Base-by-base conservation (phyloP, 2,113 vertebrate species). In the Gadus chalcogrammus region DNA sequence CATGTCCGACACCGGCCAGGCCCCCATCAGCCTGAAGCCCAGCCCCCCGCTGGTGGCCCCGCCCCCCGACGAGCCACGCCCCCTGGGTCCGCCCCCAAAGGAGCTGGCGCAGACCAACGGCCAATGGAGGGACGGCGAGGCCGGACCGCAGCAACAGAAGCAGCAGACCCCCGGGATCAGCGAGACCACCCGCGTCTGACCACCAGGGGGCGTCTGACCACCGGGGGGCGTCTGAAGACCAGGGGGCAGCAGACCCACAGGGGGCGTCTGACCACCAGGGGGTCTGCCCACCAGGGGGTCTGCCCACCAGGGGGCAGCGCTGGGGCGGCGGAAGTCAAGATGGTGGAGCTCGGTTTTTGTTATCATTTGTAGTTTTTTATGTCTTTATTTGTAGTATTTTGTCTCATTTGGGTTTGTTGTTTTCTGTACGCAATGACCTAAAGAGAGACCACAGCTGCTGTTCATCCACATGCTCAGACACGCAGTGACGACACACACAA, bases 121-220 rank as follows among this genome's bases (percentile, higher is more conserved):
- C 9, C 67, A 88, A 69, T 70, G 85, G 62, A 85, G 72, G 69
- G 80, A 16, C 55, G 83, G 1, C 77, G 81, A 0, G 12, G 67
- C 84, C 68, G 15, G 35, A n/a, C 1, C 67, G 52, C 64, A 73
- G 60, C 71, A 86, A 81, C 0, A 73, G 3, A 77, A 87, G 13
- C 52, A 38, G 18, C 80, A 85, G 24, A 38, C 52, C 15, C 6
- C 64, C 20, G 82, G 77, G 35, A 71, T 67, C 18, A 12, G 81
- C 67, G 79, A 90, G 68, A 80, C 73, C 27, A 77, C 86, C 0
- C 8, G 77, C 67, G 85, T 91, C 67, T 90, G 84, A 91, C 42
- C 42, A 48, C 42, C 42, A 48, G 42, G 42, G 42, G 42, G 42
- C 42, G 12, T 5, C 9, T 1, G 22, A 24, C 22, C 22, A 24